Percentiles rank a stretch among this genome's conserved stretches.
Conservation (phyloP, 2,888 invertebrate species). For the Nematopogon swammerdamellus region DNA sequence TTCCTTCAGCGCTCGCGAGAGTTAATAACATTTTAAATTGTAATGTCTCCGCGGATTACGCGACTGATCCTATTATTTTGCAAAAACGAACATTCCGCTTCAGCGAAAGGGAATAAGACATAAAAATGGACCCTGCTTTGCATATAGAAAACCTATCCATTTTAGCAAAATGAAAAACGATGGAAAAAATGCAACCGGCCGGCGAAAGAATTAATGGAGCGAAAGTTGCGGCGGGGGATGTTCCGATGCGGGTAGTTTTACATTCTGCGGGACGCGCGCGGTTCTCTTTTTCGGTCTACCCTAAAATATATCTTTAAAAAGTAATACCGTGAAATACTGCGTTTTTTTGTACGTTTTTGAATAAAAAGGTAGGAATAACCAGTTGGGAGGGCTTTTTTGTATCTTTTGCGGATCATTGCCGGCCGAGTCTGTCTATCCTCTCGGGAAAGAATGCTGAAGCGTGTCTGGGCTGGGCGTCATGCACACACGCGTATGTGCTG, state of each 20-base stretch:
- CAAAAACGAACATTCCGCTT: slow-evolving; percentile 23
- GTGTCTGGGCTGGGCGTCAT: too few relatives aligned
- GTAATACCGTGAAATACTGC: background rate
- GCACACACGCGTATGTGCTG: too few relatives aligned
- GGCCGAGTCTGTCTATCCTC: too few relatives aligned
- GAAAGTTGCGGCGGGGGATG: slow-evolving; percentile 28
- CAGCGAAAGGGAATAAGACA: slow-evolving; percentile 12
- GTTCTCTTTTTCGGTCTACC: background rate
- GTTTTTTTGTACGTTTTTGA: background rate
- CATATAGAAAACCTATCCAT: slow-evolving; percentile 13
- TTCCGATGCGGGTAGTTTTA: slow-evolving; percentile 31
- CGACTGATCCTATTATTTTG: slow-evolving; percentile 39
- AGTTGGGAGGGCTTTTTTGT: background rate
- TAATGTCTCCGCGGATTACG: slow-evolving; percentile 10
- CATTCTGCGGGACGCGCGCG: background rate
- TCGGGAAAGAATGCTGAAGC: too few relatives aligned
- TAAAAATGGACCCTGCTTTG: slow-evolving; percentile 15
- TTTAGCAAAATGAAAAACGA: slow-evolving; percentile 12
- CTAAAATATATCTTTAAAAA: background rate
- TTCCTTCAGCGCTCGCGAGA: background rate
- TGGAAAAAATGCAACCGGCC: slow-evolving; percentile 41
- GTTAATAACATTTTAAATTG: slow-evolving; percentile 7
- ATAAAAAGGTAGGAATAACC: background rate
- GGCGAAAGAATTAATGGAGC: slow-evolving; percentile 42
- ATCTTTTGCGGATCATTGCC: background rate